Conservation (phyloP, 2,888 invertebrate species). For the Uropetala carovei region DNA sequence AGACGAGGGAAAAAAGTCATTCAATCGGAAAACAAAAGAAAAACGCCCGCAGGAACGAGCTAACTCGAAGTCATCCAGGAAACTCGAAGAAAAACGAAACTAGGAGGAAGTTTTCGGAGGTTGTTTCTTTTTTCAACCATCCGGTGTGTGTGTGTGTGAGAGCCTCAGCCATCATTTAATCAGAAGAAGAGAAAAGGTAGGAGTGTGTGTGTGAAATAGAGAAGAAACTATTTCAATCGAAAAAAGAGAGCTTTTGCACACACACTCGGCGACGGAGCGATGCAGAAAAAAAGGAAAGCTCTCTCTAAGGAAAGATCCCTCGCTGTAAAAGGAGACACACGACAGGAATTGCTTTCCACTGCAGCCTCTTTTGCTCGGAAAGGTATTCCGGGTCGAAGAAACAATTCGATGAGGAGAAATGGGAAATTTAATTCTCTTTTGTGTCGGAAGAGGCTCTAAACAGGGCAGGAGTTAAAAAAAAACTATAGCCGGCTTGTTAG, state of each 20-base stretch:
- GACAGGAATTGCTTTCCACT: background rate
- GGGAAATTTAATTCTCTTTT: background rate
- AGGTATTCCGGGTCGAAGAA: background rate
- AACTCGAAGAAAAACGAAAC: background rate
- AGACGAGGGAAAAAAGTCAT: background rate
- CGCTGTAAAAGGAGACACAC: background rate
- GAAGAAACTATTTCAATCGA: background rate
- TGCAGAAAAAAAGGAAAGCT: background rate
- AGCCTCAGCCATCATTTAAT: background rate
- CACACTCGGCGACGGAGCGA: background rate
- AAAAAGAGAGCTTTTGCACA: background rate
- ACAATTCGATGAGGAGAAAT: background rate
- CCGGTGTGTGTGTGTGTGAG: background rate
- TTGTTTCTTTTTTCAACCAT: background rate
- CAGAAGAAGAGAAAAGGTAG: background rate
- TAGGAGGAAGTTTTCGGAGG: background rate
- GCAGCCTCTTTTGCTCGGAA: background rate
- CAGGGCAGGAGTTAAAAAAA: background rate
- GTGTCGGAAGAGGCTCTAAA: background rate
- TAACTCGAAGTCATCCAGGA: background rate
- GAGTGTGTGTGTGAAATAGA: too few species aligned
- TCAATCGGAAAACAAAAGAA: background rate
- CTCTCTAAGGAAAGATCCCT: background rate
- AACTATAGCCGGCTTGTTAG: too few species aligned
- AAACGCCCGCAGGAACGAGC: background rate